These are phyloP conservation scores for Leptinotarsa texana DNA, from an alignment of 1,140 invertebrate genomes.

Conservation along the genomic window DNA sequence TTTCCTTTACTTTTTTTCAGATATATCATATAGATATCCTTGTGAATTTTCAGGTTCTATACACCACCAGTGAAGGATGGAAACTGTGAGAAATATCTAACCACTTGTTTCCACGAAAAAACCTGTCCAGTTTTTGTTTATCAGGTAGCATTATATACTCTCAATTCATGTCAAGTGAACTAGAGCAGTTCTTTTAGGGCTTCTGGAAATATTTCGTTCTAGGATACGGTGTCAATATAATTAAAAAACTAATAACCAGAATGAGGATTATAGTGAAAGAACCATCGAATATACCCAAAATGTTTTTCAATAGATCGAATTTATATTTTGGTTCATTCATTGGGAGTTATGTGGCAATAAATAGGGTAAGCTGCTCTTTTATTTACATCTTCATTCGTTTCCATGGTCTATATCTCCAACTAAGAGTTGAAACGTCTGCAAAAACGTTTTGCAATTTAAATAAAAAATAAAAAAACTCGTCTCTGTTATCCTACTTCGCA, in stretches of 20 bases:
- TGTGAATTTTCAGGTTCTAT: conserved; percentile 30
- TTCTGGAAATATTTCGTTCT: conserved; percentile 40
- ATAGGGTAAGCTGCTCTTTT: conserved; percentile 30
- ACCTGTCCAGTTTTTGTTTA: not conserved
- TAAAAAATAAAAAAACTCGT: not conserved
- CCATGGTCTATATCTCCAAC: no score
- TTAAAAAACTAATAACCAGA: conserved; percentile 32
- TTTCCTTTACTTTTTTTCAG: not conserved
- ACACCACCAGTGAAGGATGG: not conserved
- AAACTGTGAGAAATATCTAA: not conserved
- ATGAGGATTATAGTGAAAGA: conserved; percentile 25
- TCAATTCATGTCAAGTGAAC: no score
- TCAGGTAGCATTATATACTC: not conserved
- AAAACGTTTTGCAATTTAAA: no score
- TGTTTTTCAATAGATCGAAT: conserved; percentile 34
- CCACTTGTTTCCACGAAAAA: not conserved
- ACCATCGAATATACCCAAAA: conserved; percentile 23
- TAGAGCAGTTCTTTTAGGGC: conserved; percentile 32
- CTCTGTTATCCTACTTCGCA: no score
- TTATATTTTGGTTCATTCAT: conserved; percentile 40
- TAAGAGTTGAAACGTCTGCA: no score
- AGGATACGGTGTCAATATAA: conserved; percentile 38
- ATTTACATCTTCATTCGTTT: no score
- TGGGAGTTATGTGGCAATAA: conserved; percentile 37
- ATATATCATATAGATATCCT: not conserved